Percentiles rank a stretch among this genome's conserved stretches.
phyloP scores from a whole-genome alignment of 2,797 vertebrate species.

The Cirrhinus molitorella region DNA sequence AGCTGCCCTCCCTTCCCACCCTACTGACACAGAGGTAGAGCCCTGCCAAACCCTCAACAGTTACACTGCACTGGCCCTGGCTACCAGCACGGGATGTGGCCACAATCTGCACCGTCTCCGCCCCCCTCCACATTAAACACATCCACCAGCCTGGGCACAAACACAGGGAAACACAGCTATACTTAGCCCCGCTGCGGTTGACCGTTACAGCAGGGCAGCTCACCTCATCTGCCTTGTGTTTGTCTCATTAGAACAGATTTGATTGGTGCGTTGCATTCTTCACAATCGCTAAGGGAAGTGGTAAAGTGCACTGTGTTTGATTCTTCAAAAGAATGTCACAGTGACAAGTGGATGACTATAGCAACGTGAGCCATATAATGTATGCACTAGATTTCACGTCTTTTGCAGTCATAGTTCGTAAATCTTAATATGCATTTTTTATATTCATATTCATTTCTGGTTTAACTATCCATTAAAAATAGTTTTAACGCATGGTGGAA shows the following conservation, averaged over 20 bases:
- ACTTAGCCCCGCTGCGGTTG: slow-evolving; percentile 56
- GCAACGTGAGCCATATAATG: neutral
- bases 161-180: slow-evolving; percentile 41
- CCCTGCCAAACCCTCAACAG: slow-evolving; percentile 58
- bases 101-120: slow-evolving; percentile 34
- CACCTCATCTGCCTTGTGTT: slow-evolving; percentile 35
- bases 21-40: slow-evolving; percentile 23
- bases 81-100: slow-evolving; percentile 62
- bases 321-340: neutral
- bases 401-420: no score
- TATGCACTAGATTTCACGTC: no score
- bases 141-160: slow-evolving; percentile 38
- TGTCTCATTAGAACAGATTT: slow-evolving; percentile 25
- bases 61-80: slow-evolving; percentile 43
- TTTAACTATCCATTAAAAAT: neutral
- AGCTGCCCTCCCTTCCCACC: neutral
- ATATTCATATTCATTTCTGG: neutral
- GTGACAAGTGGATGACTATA: neutral
- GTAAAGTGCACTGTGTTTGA: neutral
- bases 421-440: neutral
- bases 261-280: neutral
- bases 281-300: neutral
- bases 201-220: slow-evolving; percentile 55
- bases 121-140: slow-evolving; percentile 49
- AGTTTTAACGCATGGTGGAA: neutral